phyloP scores from a whole-genome alignment of 2,797 vertebrate genomes.

The Poecilia wingei region DNA sequence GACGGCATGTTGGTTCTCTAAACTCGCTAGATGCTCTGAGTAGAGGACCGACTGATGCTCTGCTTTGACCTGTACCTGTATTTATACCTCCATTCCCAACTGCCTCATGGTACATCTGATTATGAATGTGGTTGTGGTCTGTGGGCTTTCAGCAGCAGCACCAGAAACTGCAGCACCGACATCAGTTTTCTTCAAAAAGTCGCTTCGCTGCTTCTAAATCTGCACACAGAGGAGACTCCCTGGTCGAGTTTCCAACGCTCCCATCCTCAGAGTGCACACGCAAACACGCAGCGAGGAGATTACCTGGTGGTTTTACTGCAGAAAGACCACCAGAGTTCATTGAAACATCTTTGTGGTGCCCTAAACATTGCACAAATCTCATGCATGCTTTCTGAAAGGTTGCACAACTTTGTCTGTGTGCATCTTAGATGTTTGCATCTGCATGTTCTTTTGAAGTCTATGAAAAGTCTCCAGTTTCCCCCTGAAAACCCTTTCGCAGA shows the following conservation, averaged over 20 bases:
- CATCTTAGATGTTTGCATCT: constrained; percentile 10
- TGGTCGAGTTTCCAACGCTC: constrained; percentile 56
- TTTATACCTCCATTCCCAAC: constrained; percentile 47
- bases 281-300: constrained; percentile 16
- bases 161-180: constrained; percentile 54
- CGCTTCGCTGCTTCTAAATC: constrained; percentile 50
- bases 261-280: constrained; percentile 10
- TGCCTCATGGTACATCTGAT: constrained; percentile 4
- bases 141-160: constrained; percentile 65
- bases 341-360: constrained; percentile 4
- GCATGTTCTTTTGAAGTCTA: constrained; percentile 2
- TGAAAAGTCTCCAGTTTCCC: not conserved
- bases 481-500: not conserved
- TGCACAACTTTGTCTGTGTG: constrained; percentile 1
- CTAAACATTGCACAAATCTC: constrained; percentile 28
- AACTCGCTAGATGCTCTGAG: not conserved
- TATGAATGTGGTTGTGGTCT: constrained; percentile 57
- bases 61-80: constrained; percentile 52
- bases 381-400: constrained; percentile 35
- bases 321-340: constrained; percentile 20
- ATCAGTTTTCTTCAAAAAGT: constrained; percentile 66
- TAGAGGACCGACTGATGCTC: constrained; percentile 19
- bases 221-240: constrained; percentile 58
- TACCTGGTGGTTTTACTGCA: constrained; percentile 52
- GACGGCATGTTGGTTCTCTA: constrained; percentile 39